These are phyloP conservation scores for Caenorhabditis auriculariae DNA, from an alignment of 2,888 invertebrate genomes.

Conservation along the genomic window DNA sequence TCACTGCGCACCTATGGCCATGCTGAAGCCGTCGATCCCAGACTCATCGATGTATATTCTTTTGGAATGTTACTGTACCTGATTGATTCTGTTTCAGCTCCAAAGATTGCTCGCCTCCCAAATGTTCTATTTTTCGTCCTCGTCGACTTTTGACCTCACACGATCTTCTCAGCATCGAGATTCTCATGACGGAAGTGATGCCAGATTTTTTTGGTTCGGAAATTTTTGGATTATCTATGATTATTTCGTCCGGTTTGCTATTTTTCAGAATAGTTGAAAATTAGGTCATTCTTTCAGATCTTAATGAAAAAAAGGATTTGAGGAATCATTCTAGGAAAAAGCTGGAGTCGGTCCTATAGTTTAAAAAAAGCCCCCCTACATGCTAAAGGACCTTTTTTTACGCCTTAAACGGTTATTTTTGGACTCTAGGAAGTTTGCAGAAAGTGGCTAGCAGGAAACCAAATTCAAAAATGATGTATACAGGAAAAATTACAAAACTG, in stretches of 20 bases:
- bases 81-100: conserved; percentile 48
- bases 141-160: conserved; percentile 79
- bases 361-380: no score
- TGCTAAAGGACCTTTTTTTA: no score
- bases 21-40: conserved; percentile 42
- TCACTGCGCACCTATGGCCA: conserved; percentile 43
- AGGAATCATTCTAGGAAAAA: no score
- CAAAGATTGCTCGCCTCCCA: conserved; percentile 93
- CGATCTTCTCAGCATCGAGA: conserved; percentile 86
- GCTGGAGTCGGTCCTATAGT: no score
- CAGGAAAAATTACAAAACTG: no score
- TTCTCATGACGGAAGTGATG: conserved; percentile 81
- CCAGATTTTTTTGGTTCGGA: conserved; percentile 92
- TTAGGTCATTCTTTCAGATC: no score
- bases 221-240: conserved; percentile 75
- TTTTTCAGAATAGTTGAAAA: conserved; percentile 4
- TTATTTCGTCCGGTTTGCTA: conserved; percentile 5
- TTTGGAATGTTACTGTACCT: not conserved
- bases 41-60: conserved; percentile 50
- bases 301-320: no score
- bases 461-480: no score
- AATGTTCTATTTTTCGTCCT: conserved; percentile 89
- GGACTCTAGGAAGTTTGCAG: no score
- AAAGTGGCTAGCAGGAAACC: no score
- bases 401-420: no score